A percentile compares a stretch with the other conserved stretches of the same genome.
Evolutionary conservation across 2,888 invertebrate genomes (phyloP).

Genomic region (Holacanthella duospinosa): DNA sequence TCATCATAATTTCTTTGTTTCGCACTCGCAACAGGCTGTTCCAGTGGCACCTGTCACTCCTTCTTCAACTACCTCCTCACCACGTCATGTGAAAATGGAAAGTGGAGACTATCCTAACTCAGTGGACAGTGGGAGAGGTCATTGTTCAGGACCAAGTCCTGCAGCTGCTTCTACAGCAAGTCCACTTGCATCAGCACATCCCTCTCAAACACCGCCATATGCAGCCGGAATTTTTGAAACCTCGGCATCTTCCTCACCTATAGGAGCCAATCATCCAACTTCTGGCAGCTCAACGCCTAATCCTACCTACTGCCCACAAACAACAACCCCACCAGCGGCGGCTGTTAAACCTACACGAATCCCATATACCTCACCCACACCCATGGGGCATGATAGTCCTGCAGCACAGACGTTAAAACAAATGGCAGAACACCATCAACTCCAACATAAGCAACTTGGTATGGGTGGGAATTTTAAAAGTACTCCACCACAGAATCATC

Average conservation of each 20-base stretch:
- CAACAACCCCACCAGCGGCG: conserved; percentile 4
- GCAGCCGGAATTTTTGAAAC: conserved; percentile 18
- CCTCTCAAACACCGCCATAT: conserved; percentile 34
- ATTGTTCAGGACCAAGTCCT: conserved; percentile 35
- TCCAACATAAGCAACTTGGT: conserved; percentile 51
- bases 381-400: conserved; percentile 50
- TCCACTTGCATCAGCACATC: conserved; percentile 34
- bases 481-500: conserved; percentile 9
- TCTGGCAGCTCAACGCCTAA: conserved; percentile 16
- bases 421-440: conserved; percentile 95
- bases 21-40: background rate
- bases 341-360: conserved; percentile 19
- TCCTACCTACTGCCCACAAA: conserved; percentile 14
- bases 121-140: conserved; percentile 9
- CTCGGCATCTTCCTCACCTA: conserved; percentile 14
- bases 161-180: conserved; percentile 36
- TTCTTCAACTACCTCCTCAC: conserved; percentile 11
- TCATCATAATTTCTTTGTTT: background rate
- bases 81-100: conserved; percentile 17
- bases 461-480: conserved; percentile 13
- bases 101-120: background rate
- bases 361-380: conserved; percentile 33
- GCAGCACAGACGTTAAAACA: conserved; percentile 92
- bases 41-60: conserved; percentile 20
- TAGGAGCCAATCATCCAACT: conserved; percentile 15